A percentile compares a stretch with the other conserved stretches of the same genome.
phyloP scores from a whole-genome alignment of 2,797 vertebrate genomes.

The Typhlichthys eigenmanni region DNA sequence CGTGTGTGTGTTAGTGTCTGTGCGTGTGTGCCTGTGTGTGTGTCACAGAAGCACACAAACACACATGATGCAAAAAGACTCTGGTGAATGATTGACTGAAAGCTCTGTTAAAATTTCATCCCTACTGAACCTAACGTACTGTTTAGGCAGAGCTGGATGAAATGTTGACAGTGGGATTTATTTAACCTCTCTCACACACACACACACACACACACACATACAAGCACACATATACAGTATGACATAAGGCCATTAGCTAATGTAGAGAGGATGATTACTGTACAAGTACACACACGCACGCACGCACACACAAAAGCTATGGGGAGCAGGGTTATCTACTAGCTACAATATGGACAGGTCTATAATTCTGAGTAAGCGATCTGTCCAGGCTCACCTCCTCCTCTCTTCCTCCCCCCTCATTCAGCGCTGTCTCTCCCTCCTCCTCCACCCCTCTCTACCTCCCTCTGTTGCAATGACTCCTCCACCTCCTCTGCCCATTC shows the following conservation, averaged over 20 bases:
- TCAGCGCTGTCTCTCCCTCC: conserved; percentile 7
- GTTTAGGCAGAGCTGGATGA: background rate
- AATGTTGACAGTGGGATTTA: conserved; percentile 34
- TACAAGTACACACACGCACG: background rate
- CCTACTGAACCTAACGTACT: background rate
- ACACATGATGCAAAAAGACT: background rate
- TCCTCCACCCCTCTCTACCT: conserved; percentile 17
- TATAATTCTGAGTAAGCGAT: conserved; percentile 39
- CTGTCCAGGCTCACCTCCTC: conserved; percentile 1
- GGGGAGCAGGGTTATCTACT: conserved; percentile 38
- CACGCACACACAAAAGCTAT: conserved; percentile 10
- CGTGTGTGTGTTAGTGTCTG: too few relatives aligned
- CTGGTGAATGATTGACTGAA: conserved; percentile 21
- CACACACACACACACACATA: conserved; percentile 10
- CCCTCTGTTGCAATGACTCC: conserved; percentile 21
- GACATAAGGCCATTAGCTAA: too few relatives aligned
- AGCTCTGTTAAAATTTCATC: conserved; percentile 11
- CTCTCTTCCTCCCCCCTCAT: background rate
- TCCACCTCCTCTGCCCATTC: conserved; percentile 34
- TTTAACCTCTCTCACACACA: conserved; percentile 23
- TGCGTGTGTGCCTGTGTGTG: too few relatives aligned
- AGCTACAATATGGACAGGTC: conserved; percentile 45
- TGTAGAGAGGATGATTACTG: too few relatives aligned
- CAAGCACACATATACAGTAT: background rate
- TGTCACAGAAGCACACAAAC: background rate